Percentiles rank a stretch among this genome's conserved stretches.
phyloP scores from a whole-genome alignment of 2,888 invertebrate genomes.

The Catotricha subobsoleta region DNA sequence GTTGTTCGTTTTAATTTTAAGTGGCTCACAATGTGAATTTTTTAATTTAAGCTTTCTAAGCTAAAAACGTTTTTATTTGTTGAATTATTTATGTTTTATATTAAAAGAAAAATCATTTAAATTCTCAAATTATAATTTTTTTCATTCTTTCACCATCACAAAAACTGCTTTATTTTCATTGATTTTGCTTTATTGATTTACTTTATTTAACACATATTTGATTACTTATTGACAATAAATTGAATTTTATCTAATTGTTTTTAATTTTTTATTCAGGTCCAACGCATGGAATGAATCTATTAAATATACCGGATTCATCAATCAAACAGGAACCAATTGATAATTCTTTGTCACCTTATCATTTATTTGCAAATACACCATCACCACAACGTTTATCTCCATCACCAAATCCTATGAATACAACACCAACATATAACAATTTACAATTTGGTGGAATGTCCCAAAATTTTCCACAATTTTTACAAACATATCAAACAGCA shows the following conservation, averaged over 20 bases:
- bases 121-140: too few relatives aligned
- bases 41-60: too few relatives aligned
- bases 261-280: not conserved
- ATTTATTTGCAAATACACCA: slow-evolving; percentile 13
- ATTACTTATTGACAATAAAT: not conserved
- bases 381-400: slow-evolving; percentile 2
- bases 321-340: slow-evolving; percentile 29
- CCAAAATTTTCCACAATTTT: not conserved
- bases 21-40: too few relatives aligned
- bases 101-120: too few relatives aligned
- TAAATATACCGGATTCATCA: slow-evolving; percentile 16
- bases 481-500: not conserved
- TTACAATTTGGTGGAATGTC: not conserved
- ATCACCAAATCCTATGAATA: not conserved
- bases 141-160: too few relatives aligned
- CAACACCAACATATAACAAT: not conserved
- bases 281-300: not conserved
- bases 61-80: too few relatives aligned
- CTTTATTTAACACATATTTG: not conserved
- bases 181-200: too few relatives aligned
- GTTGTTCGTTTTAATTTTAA: too few relatives aligned
- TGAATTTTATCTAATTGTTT: not conserved
- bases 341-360: slow-evolving; percentile 13
- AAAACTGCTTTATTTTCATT: too few relatives aligned
- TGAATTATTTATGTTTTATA: too few relatives aligned